Evolutionary conservation across 1,140 invertebrate genomes (phyloP).

Genomic region (Brachionus rotundiformis): DNA sequence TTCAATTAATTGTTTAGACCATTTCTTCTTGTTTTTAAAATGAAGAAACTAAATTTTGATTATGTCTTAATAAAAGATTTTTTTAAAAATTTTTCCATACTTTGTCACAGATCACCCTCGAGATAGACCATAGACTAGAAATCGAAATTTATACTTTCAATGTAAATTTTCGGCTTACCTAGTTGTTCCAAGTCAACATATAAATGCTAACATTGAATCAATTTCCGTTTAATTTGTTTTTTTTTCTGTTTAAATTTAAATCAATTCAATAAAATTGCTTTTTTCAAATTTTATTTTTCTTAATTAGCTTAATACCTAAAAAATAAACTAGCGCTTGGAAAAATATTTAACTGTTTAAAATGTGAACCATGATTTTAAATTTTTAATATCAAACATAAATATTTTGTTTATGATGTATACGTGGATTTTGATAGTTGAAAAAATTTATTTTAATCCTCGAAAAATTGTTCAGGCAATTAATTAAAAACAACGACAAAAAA

Average conservation of each 20-base stretch:
- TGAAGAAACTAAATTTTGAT: neutral
- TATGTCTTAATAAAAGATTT: neutral
- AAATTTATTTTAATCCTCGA: too few species aligned
- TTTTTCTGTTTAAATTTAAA: neutral
- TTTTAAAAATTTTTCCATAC: neutral
- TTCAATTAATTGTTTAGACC: neutral
- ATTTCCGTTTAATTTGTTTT: slow-evolving; percentile 29
- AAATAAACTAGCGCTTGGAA: too few species aligned
- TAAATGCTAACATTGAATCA: neutral
- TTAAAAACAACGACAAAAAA: too few species aligned
- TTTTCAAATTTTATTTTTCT: neutral
- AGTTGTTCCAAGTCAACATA: neutral
- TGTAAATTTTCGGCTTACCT: neutral
- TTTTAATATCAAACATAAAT: too few species aligned
- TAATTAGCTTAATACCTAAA: too few species aligned
- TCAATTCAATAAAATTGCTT: slow-evolving; percentile 41
- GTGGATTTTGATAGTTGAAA: too few species aligned
- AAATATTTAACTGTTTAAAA: too few species aligned
- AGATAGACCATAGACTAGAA: neutral
- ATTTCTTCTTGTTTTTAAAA: neutral
- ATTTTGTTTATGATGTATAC: too few species aligned
- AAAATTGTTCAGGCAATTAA: too few species aligned
- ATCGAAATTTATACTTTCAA: neutral
- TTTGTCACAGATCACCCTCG: neutral
- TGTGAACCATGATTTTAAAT: too few species aligned